phyloP scores from a whole-genome alignment of 2,113 vertebrate species.

The Antennarius striatus region DNA sequence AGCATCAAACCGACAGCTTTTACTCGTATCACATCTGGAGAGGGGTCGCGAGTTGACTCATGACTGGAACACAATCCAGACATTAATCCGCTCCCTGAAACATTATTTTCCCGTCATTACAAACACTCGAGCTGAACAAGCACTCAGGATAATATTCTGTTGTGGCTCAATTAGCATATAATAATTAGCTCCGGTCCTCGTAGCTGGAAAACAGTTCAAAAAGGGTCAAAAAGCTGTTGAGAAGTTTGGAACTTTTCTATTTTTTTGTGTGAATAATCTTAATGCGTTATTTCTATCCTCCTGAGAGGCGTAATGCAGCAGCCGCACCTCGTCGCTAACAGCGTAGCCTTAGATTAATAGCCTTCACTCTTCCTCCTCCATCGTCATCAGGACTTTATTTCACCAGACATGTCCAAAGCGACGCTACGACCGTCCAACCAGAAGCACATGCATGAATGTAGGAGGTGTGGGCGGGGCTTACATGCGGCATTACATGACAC shows the following conservation, averaged over 20 bases:
- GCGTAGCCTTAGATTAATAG: slow-evolving; percentile 6
- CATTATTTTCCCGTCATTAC: background rate
- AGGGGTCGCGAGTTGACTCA: too few species aligned
- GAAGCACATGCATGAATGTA: too few species aligned
- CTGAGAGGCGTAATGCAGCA: slow-evolving; percentile 33
- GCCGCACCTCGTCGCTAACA: slow-evolving; percentile 13
- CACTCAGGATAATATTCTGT: background rate
- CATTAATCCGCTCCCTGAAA: too few species aligned
- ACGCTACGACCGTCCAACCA: too few species aligned
- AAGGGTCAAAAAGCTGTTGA: slow-evolving; percentile 13
- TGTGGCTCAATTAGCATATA: slow-evolving; percentile 17
- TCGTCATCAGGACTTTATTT: too few species aligned
- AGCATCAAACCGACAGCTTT: too few species aligned
- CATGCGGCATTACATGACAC: background rate
- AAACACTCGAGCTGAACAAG: slow-evolving; percentile 1
- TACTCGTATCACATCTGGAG: too few species aligned
- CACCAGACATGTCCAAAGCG: too few species aligned
- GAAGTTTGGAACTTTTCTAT: slow-evolving; percentile 4
- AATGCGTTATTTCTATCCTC: slow-evolving; percentile 16
- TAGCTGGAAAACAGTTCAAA: background rate
- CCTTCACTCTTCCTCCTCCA: background rate
- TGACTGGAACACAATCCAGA: too few species aligned
- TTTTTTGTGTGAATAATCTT: background rate
- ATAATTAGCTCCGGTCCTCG: slow-evolving; percentile 16
- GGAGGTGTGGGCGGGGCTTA: too few species aligned